Evolutionary conservation across 2,888 invertebrate species (phyloP).

Genomic region (Exocentrus adspersus): DNA sequence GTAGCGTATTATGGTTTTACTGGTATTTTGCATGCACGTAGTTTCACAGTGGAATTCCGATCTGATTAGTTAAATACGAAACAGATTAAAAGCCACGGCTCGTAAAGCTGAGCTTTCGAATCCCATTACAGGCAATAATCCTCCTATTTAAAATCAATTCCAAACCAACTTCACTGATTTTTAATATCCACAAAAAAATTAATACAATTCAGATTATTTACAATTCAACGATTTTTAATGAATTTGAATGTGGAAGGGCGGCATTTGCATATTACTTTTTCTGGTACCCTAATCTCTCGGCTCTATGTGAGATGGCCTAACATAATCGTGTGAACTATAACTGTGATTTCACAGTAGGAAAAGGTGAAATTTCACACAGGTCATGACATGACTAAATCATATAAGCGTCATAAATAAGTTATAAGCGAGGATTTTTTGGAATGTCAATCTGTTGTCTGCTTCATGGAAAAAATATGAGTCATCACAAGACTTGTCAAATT

Average conservation of each 20-base stretch:
- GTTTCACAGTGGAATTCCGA: slow-evolving; percentile 44
- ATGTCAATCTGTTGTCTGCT: no score
- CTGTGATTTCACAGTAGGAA: no score
- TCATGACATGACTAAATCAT: no score
- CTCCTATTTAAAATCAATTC: slow-evolving; percentile 61
- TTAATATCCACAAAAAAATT: slow-evolving; percentile 55
- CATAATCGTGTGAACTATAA: no score
- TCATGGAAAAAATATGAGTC: no score
- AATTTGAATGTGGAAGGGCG: slow-evolving; percentile 21
- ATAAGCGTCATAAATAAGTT: no score
- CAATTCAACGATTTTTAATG: slow-evolving; percentile 50
- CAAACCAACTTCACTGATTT: slow-evolving; percentile 55
- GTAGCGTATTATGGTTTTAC: background rate
- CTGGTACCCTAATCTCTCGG: no score
- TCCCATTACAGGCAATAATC: slow-evolving; percentile 58
- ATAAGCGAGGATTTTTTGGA: no score
- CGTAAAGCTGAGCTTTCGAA: slow-evolving; percentile 54
- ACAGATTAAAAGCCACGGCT: slow-evolving; percentile 55
- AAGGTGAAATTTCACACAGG: no score
- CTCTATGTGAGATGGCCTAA: no score
- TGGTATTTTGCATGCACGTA: slow-evolving; percentile 4
- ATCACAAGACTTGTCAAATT: no score
- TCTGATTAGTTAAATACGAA: slow-evolving; percentile 51
- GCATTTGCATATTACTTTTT: slow-evolving; percentile 17
- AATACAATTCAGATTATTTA: slow-evolving; percentile 48